Conservation (phyloP, 2,797 vertebrate genomes). For the Pelobates cultripes region DNA sequence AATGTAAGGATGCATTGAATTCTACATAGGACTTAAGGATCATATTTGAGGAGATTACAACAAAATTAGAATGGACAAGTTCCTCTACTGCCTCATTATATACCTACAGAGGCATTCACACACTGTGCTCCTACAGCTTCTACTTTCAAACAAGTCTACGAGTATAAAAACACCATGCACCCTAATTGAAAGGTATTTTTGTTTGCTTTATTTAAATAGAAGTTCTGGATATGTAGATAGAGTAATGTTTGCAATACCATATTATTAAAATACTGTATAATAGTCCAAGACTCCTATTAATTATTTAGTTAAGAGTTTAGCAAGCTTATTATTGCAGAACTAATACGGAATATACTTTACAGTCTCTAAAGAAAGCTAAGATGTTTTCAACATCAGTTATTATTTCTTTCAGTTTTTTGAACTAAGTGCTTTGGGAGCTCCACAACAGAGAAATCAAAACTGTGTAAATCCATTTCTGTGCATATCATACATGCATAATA, state of each 20-base stretch:
- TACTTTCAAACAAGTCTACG: no score
- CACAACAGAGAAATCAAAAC: constrained; percentile 26
- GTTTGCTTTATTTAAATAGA: no score
- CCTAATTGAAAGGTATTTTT: no score
- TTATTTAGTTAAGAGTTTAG: constrained; percentile 51
- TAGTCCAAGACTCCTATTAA: constrained; percentile 33
- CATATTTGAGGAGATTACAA: no score
- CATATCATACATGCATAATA: constrained; percentile 31
- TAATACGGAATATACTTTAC: constrained; percentile 51
- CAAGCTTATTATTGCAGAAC: constrained; percentile 53
- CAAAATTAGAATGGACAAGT: no score
- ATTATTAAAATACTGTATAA: constrained; percentile 40
- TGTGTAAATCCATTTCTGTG: constrained; percentile 28
- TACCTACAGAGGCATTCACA: no score
- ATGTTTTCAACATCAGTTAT: constrained; percentile 49
- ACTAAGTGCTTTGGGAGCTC: constrained; percentile 53
- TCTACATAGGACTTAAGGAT: no score
- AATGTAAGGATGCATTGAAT: no score
- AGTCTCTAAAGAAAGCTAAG: constrained; percentile 29
- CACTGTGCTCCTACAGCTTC: no score
- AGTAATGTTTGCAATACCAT: not conserved
- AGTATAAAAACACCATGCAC: no score
- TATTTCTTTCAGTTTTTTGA: constrained; percentile 52
- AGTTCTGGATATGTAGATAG: no score
- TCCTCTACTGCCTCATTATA: no score